Base-by-base conservation (phyloP, 2,888 invertebrate species). In the Cataglyphis livida region DNA sequence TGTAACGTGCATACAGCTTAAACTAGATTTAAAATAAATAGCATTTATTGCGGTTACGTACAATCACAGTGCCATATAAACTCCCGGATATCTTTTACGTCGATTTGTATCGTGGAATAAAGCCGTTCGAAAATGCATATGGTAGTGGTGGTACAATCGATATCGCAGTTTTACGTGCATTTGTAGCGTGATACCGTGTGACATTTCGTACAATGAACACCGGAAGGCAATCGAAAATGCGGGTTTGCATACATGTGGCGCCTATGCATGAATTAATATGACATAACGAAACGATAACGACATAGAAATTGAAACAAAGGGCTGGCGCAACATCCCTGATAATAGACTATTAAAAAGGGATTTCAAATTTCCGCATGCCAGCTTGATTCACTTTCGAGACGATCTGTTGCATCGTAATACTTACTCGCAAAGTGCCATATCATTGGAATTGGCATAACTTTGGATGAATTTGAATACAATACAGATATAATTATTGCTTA, bases 231-330 rank as follows among this genome's bases (percentile, higher is more conserved):
- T 25, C 59, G 78, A 78, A 78, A 79, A 71, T 79, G 78, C 73
- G 78, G 74, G 78, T 79, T 79, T 73, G 73, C 73, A 76, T n/a
- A 54, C 75, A 38, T 25, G 78, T 44, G 12, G 38, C 44, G 44
- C 18, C 59, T 71, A 70, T 73, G 59, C 44, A 73, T 59, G 73
- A 79, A 79, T 79, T 79, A 79, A 79, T 59, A 44, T 59, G 44
- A 71, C 73, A 71, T 44, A 44, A 79, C 73, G 57, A 71, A 78
- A 78, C 68, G 57, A 78, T 59, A 76, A 44, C 18, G 51, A 66
- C 76, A 76, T 61, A 78, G 66, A 82, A 82, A 78, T 68, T 78
- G 68, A 64, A 41, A 75, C 78, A 54, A 73, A 75, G 61, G 78
- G 4, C 28, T 81, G 15, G 51, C 38, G 51, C 71, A 79, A 61